These are phyloP conservation scores for Watsonalla binaria DNA, from an alignment of 2,888 invertebrate species.

Conservation along the genomic window DNA sequence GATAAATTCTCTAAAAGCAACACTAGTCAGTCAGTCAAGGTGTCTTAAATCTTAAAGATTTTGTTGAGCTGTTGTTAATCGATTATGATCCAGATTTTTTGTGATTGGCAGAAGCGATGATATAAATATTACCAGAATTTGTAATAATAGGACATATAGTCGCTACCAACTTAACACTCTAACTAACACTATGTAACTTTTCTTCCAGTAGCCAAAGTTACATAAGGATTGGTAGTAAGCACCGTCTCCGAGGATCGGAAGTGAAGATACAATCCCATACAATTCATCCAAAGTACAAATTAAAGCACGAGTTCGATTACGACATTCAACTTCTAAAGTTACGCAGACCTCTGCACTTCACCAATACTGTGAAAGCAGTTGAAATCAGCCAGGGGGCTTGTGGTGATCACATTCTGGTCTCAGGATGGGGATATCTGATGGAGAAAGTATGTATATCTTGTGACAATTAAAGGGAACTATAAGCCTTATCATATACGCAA, in stretches of 20 bases:
- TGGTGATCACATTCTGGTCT: slow-evolving; percentile 30
- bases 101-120: no score
- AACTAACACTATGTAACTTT: no score
- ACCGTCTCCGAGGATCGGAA: slow-evolving; percentile 31
- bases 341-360: slow-evolving; percentile 26
- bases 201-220: slow-evolving; percentile 30
- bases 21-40: no score
- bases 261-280: slow-evolving; percentile 32
- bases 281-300: slow-evolving; percentile 42
- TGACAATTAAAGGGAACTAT: not conserved
- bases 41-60: no score
- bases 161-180: not conserved
- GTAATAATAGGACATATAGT: not conserved
- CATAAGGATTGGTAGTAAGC: slow-evolving; percentile 44
- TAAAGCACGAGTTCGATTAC: slow-evolving; percentile 46
- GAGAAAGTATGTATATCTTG: slow-evolving; percentile 40
- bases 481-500: no score
- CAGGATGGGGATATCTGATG: slow-evolving; percentile 57
- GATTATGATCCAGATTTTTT: no score
- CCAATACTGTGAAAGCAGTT: slow-evolving; percentile 26
- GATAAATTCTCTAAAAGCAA: no score
- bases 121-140: no score
- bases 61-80: no score
- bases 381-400: slow-evolving; percentile 25
- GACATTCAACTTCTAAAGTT: slow-evolving; percentile 48